phyloP scores from a whole-genome alignment of 2,888 invertebrate genomes.

The Calephelis perditalis region DNA sequence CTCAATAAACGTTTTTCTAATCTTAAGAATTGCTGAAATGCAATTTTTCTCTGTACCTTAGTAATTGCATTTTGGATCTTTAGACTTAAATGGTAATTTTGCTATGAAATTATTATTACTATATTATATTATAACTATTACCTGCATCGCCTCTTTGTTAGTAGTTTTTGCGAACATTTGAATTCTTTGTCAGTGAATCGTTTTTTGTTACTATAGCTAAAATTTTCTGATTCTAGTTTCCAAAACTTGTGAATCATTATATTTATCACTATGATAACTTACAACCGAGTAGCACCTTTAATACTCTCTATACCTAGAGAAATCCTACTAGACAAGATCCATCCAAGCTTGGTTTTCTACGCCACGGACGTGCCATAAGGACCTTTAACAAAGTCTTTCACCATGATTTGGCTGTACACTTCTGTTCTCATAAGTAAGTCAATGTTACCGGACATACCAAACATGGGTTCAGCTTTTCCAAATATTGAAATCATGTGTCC shows the following conservation, averaged over 20 bases:
- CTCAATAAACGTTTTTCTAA: slow-evolving; percentile 19
- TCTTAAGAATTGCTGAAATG: slow-evolving; percentile 17
- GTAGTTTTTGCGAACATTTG: slow-evolving; percentile 20
- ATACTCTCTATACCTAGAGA: background rate
- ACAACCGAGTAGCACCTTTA: background rate
- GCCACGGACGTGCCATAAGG: slow-evolving; percentile 22
- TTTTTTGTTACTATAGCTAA: slow-evolving; percentile 14
- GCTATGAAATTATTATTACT: too few relatives aligned
- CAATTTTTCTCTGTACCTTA: slow-evolving; percentile 18
- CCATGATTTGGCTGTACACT: slow-evolving; percentile 30
- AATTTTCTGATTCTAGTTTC: slow-evolving; percentile 24
- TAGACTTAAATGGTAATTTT: slow-evolving; percentile 25
- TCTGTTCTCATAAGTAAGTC: slow-evolving; percentile 34
- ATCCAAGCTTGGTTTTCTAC: slow-evolving; percentile 31
- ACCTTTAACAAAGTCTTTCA: slow-evolving; percentile 27
- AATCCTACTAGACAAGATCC: slow-evolving; percentile 31
- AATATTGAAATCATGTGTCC: slow-evolving; percentile 9
- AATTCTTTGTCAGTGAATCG: slow-evolving; percentile 22
- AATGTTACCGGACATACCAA: slow-evolving; percentile 28
- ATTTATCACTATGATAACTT: slow-evolving; percentile 10
- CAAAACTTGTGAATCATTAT: slow-evolving; percentile 23
- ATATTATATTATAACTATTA: too few relatives aligned
- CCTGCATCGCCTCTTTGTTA: slow-evolving; percentile 23
- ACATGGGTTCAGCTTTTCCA: slow-evolving; percentile 25
- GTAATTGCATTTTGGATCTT: slow-evolving; percentile 19